Base-by-base conservation (phyloP, 1,140 invertebrate species). In the Sinonovacula constricta region DNA sequence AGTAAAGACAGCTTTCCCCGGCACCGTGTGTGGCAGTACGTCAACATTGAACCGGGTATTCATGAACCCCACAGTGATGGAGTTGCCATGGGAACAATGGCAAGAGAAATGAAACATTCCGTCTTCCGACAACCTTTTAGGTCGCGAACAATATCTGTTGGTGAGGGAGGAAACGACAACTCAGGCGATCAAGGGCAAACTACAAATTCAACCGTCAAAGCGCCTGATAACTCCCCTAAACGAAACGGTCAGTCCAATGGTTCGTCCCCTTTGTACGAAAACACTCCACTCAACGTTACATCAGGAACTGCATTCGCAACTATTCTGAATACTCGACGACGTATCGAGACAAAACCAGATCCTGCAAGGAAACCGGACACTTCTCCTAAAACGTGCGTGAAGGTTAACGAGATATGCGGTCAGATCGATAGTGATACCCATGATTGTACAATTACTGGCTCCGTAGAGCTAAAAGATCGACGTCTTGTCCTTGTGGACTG, bases 361-460 rank as follows among this genome's bases (percentile, higher is more conserved):
- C 7, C 39, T 7, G 18, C 39, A 45, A 45, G 39, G 18, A 45
- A 45, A 45, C 18, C 7, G 7, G 39, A 45, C 22, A 66, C 34
- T 2, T 34, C 28, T n/a, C 63, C 72, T 4, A 76, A 67, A 36
- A 24, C 66, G 15, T 76, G 72, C 31, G 49, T 54, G 15, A 59
- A 68, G 34, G 33, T 70, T 7, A 78, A 69, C 7, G 65, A 68
- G 18, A 53, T 78, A 15, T 34, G 34, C 10, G 56, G 57, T 14
- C 56, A 60, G 39, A 56, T 69, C 7, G 75, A 70, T 30, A 39
- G 57, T 63, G 66, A 78, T 36, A 34, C 30, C 10, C 31, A 65
- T 12, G 75, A 78, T 15, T 78, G 75, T 36, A 69, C 66, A n/a
- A 69, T 78, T 28, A 78, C 75, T 3, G 75, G 75, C 7, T 69